Base-by-base conservation (phyloP, 2,797 vertebrate genomes). In the Trematocara caparti region DNA sequence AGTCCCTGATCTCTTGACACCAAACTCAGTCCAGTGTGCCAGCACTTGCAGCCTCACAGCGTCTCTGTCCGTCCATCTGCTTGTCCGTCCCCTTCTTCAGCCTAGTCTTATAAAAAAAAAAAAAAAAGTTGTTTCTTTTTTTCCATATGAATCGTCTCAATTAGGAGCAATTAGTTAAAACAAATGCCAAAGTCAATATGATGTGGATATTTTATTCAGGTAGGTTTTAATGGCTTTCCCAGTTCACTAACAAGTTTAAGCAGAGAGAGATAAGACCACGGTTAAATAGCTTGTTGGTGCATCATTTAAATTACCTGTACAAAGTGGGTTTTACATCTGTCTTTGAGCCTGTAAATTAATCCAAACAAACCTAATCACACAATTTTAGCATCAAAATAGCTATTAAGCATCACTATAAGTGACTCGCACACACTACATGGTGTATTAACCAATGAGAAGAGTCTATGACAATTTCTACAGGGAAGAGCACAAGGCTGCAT, bases 1-100 rank as follows among this genome's bases (percentile, higher is more conserved):
- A 80, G 86, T 79, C 89, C 86, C 89, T 92, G 92, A 94, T 93
- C 92, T 92, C 88, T 95, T 92, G 94, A 94, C 92, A 93, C 89
- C 83, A 73, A 86, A 83, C 81, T 83, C 79, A 88, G 83, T 80
- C 77, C 86, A 80, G 84, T 86, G 88, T 91, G 92, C 91, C 91
- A 93, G 85, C 73, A 34, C 78, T 85, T 45, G 82, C 89, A 91
- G 92, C 88, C 87, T 92, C 91, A 84, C 91, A 89, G 89, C 83
- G 80, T 87, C 79, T 71, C 87, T 81, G 79, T 86, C 91, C 69
- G 83, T 89, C 78, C 21, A 69, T 88, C 82, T 69, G 66, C 69
- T 50, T 75, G 78, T 82, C 87, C 21, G 27, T 86, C 86, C 73
- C 72, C 72, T 75, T 79, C 38, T 83, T 87, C 85, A 49, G 72